Percentiles rank a stretch among this genome's conserved stretches.
These are phyloP conservation scores for Labia minor DNA, from an alignment of 2,888 invertebrate genomes.

Conservation along the genomic window DNA sequence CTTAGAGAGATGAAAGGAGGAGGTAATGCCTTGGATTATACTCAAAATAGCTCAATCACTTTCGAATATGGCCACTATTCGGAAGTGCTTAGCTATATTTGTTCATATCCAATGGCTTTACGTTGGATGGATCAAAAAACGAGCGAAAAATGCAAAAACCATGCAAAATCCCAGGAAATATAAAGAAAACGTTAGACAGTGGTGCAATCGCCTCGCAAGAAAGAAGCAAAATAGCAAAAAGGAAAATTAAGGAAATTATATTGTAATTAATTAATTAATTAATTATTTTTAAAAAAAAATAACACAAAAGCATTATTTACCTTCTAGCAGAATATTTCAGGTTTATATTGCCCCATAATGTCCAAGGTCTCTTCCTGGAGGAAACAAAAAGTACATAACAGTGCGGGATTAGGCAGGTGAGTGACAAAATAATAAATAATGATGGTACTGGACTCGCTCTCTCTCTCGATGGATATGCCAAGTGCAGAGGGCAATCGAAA, in stretches of 20 bases:
- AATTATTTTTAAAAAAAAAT: conserved; percentile 33
- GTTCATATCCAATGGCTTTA: not conserved
- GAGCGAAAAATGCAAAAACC: not conserved
- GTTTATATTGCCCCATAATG: conserved; percentile 68
- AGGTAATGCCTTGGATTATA: not conserved
- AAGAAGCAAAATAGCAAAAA: too few species aligned
- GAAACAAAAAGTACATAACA: conserved; percentile 36
- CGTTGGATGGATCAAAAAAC: not conserved
- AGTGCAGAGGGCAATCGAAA: not conserved
- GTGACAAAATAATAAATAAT: conserved; percentile 17
- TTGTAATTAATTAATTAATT: conserved; percentile 33
- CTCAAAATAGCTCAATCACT: not conserved
- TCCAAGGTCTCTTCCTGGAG: conserved; percentile 60
- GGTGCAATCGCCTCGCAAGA: not conserved
- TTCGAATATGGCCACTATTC: not conserved
- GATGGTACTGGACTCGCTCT: conserved; percentile 13
- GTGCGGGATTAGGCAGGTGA: conserved; percentile 21
- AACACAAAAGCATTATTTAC: conserved; percentile 36
- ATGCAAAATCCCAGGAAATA: not conserved
- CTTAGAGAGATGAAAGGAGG: not conserved
- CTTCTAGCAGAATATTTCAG: conserved; percentile 69
- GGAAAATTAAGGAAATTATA: conserved; percentile 30
- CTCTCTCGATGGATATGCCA: too few species aligned
- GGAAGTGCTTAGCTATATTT: not conserved
- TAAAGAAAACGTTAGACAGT: not conserved